These are phyloP conservation scores for Aurelia aurita DNA, from an alignment of 30 jellyfish, hydroid and myxozoan genomes.

Conservation along the genomic window DNA sequence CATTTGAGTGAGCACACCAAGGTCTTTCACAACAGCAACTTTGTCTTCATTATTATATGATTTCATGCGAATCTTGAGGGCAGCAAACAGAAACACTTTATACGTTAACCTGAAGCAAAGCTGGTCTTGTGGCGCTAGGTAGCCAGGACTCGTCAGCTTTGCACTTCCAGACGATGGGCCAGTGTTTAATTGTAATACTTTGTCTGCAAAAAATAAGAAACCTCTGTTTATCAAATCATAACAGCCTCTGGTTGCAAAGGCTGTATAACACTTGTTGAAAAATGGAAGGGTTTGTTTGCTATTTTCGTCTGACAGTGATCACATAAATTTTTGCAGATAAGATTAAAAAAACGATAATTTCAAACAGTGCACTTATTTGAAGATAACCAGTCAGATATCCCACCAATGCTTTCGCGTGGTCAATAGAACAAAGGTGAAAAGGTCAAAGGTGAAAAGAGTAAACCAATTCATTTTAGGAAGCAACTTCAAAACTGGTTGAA, in stretches of 20 bases:
- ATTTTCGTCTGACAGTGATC: too few relatives aligned
- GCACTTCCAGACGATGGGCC: constrained; percentile 48
- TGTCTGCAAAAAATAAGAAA: neutral
- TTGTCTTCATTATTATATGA: constrained; percentile 22
- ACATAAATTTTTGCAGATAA: too few relatives aligned
- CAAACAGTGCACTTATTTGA: too few relatives aligned
- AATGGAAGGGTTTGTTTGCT: too few relatives aligned
- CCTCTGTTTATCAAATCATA: neutral
- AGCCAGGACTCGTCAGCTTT: constrained; percentile 59
- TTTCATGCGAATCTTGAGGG: constrained; percentile 22
- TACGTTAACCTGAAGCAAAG: constrained; percentile 56
- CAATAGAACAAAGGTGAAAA: too few relatives aligned
- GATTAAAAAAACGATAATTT: too few relatives aligned
- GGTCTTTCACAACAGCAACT: constrained; percentile 9
- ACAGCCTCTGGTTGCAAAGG: neutral
- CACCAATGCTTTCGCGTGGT: too few relatives aligned
- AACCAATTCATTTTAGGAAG: too few relatives aligned
- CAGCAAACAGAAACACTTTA: constrained; percentile 14
- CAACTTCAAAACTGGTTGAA: too few relatives aligned
- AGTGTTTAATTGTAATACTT: constrained; percentile 2
- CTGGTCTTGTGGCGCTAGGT: constrained; percentile 3
- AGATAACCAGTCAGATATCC: too few relatives aligned
- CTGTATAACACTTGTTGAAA: too few relatives aligned
- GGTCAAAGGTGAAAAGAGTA: too few relatives aligned
- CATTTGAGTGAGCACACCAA: constrained; percentile 11